Evolutionary conservation across 2,797 vertebrate genomes (phyloP).

Genomic region (Centroberyx gerrardi): DNA sequence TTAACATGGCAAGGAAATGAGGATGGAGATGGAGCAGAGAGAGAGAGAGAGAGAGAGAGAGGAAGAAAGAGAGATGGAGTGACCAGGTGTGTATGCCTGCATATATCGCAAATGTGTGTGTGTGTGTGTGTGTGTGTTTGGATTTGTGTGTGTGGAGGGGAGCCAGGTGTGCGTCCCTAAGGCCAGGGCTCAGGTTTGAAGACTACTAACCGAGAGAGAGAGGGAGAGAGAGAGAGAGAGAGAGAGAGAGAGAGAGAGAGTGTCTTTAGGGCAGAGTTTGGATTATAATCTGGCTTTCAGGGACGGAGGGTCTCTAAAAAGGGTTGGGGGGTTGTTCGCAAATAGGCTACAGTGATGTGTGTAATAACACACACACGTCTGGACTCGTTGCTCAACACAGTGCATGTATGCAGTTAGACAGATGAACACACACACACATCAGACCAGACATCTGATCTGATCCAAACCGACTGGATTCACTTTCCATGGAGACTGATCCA

Average conservation of each 20-base stretch:
- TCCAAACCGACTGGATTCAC: too few relatives aligned
- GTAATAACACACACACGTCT: too few relatives aligned
- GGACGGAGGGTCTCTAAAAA: background rate
- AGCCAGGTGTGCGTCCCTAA: slow-evolving; percentile 55
- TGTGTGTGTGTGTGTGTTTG: slow-evolving; percentile 17
- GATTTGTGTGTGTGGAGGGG: slow-evolving; percentile 1
- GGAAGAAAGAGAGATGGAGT: slow-evolving; percentile 25
- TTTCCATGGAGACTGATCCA: too few relatives aligned
- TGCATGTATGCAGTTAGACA: too few relatives aligned
- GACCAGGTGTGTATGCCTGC: slow-evolving; percentile 53
- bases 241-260: background rate
- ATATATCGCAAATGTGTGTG: slow-evolving; percentile 1
- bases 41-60: slow-evolving; percentile 20
- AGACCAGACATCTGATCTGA: background rate
- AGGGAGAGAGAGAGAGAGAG: background rate
- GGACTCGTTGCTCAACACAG: too few relatives aligned
- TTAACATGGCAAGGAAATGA: slow-evolving; percentile 68
- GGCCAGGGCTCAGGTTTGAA: slow-evolving; percentile 47
- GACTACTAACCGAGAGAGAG: slow-evolving; percentile 15
- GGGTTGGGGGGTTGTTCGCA: too few relatives aligned
- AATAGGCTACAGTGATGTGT: too few relatives aligned
- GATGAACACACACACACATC: background rate
- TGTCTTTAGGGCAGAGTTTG: slow-evolving; percentile 31
- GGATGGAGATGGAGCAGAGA: slow-evolving; percentile 36
- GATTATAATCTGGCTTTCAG: slow-evolving; percentile 17